Evolutionary conservation across 2,797 vertebrate species (phyloP).

Genomic region (Trichosurus vulpecula): DNA sequence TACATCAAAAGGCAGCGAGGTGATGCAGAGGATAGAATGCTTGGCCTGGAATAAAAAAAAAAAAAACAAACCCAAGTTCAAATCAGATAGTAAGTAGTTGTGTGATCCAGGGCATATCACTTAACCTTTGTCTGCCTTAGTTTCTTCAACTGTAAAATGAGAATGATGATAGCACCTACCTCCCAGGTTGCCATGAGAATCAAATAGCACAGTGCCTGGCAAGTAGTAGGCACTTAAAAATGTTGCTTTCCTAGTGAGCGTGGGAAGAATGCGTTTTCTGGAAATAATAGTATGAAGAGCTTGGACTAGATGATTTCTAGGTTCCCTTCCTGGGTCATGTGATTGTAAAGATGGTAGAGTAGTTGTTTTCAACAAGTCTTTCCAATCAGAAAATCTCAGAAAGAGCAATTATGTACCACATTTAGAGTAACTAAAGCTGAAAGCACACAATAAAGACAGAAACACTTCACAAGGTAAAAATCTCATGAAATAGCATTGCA

Average conservation of each 20-base stretch:
- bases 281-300: not conserved
- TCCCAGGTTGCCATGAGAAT: not conserved
- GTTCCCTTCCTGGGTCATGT: not conserved
- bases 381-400: not conserved
- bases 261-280: not conserved
- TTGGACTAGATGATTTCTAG: not conserved
- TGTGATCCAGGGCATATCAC: not conserved
- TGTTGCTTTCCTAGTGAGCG: not conserved
- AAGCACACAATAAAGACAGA: not conserved
- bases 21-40: not conserved
- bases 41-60: not conserved
- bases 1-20: not conserved
- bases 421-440: not conserved
- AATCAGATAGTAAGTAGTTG: not conserved
- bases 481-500: not conserved
- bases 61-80: not conserved
- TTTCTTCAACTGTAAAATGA: not conserved
- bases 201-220: not conserved
- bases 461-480: not conserved
- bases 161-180: not conserved
- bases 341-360: not conserved
- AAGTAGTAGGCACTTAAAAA: not conserved
- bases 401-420: not conserved
- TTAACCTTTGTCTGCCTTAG: not conserved
- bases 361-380: not conserved